Conservation (phyloP, 2,113 vertebrate genomes). For the Chaenocephalus aceratus region DNA sequence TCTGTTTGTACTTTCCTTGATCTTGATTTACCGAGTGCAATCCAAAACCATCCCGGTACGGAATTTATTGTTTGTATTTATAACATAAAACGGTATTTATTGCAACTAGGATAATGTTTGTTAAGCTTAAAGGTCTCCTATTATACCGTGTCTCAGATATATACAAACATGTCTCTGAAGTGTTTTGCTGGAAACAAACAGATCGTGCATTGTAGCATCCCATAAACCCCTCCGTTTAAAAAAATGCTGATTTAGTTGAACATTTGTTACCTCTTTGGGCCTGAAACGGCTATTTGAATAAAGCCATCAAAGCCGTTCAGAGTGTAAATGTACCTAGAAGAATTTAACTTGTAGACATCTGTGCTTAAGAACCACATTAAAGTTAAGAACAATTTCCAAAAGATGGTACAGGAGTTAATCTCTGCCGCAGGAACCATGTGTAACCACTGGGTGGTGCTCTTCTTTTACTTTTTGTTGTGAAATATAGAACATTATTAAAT, state of each 20-base stretch:
- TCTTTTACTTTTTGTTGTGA: background rate
- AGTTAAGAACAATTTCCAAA: background rate
- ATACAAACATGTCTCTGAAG: no score
- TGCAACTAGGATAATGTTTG: background rate
- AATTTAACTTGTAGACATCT: no score
- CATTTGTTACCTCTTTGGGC: no score
- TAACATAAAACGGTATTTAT: background rate
- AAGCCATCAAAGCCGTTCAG: no score
- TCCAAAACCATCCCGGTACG: background rate
- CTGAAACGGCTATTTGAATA: no score
- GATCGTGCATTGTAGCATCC: no score
- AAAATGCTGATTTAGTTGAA: no score
- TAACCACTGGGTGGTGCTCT: constrained; percentile 46
- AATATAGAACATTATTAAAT: background rate
- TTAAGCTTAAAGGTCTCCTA: background rate
- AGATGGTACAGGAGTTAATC: background rate
- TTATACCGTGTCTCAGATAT: no score
- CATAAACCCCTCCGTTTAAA: no score
- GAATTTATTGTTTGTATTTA: background rate
- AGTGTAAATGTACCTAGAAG: no score
- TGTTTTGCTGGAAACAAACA: no score
- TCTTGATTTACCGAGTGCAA: background rate
- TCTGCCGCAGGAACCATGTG: background rate
- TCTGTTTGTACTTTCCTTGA: background rate
- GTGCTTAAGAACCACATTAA: no score